These are phyloP conservation scores for Cataglyphis cursor DNA, from an alignment of 2,888 invertebrate genomes.

Conservation along the genomic window DNA sequence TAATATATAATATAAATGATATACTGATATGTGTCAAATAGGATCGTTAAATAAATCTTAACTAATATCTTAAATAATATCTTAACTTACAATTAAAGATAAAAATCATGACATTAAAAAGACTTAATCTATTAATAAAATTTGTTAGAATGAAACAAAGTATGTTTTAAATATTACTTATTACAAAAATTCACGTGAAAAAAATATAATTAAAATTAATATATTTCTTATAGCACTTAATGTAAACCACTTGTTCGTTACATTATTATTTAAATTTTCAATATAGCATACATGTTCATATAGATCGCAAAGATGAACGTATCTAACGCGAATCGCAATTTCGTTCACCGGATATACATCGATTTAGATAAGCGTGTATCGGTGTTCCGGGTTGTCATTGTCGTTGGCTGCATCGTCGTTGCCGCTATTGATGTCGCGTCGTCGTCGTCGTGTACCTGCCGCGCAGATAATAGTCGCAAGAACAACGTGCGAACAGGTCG, in stretches of 20 bases:
- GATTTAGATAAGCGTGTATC: conserved; percentile 15
- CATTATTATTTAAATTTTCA: neutral
- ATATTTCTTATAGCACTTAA: neutral
- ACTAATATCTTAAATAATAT: too few species aligned
- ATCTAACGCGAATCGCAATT: neutral
- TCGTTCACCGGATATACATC: neutral
- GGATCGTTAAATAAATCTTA: neutral
- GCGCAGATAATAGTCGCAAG: conserved; percentile 77
- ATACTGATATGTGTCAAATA: neutral
- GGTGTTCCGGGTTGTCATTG: conserved; percentile 17
- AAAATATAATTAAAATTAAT: conserved; percentile 1
- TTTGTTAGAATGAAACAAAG: neutral
- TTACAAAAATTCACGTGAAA: neutral
- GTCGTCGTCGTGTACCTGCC: conserved; percentile 69
- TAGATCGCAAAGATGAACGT: neutral
- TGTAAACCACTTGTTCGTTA: neutral
- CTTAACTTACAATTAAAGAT: neutral
- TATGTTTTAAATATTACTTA: neutral
- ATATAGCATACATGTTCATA: neutral
- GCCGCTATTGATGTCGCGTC: conserved; percentile 59
- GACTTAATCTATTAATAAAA: neutral
- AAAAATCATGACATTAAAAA: neutral
- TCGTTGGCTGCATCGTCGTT: conserved; percentile 22
- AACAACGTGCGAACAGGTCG: conserved; percentile 84
- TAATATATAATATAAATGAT: too few species aligned